A percentile compares a stretch with the other conserved stretches of the same genome.
Evolutionary conservation across 53 echinoderm and acorn worm species (phyloP).

Genomic region (Hippasteria phrygiana): DNA sequence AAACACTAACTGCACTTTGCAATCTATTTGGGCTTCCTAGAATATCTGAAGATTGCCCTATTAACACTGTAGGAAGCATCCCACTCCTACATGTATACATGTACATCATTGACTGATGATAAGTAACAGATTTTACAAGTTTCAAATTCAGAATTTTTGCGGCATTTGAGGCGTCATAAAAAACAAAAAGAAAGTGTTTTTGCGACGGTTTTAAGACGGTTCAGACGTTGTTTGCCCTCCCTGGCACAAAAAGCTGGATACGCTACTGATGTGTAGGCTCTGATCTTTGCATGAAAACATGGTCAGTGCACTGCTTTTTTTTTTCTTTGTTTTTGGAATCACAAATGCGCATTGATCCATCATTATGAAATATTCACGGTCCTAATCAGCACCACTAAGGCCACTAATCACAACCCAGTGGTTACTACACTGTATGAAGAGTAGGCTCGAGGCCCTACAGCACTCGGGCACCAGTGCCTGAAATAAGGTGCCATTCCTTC

Average conservation of each 20-base stretch:
- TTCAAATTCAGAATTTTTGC: no score
- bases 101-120: no score
- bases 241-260: not conserved
- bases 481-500: not conserved
- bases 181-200: no score
- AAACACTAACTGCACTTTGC: no score
- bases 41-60: no score
- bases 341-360: slow-evolving; percentile 52
- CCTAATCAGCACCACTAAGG: slow-evolving; percentile 43
- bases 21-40: no score
- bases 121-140: no score
- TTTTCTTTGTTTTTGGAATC: slow-evolving; percentile 35
- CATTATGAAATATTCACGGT: slow-evolving; percentile 63
- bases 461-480: slow-evolving; percentile 24
- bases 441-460: slow-evolving; percentile 18
- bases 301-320: slow-evolving; percentile 50
- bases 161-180: no score
- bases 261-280: not conserved
- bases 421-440: slow-evolving; percentile 32
- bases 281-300: slow-evolving; percentile 39
- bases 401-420: slow-evolving; percentile 38
- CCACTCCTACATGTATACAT: no score
- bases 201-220: no score
- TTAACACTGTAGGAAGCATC: no score
- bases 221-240: no score